Evolutionary conservation across 2,888 invertebrate species (phyloP), one percentile per base, ranked within the genome.

Genomic region (Stramonita haemastoma): DNA sequence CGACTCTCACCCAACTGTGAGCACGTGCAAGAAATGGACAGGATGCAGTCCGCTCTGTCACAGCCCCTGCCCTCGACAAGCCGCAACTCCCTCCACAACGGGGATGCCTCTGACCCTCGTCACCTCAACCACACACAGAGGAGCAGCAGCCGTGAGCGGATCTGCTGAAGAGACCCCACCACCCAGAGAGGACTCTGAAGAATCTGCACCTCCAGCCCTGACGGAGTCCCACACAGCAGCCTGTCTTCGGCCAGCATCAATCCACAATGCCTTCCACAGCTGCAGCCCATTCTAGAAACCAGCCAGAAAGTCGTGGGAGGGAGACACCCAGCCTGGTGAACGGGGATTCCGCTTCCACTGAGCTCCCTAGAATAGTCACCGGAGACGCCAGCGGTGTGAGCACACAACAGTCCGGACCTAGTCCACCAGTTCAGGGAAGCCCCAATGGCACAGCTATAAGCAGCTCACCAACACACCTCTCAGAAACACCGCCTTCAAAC

Each of bases 1-100:
- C 86, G 36, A 13, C 70, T 85, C 56, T 85, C 86, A 8, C 90
- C n/a, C 19, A 0, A 26, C 19, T 90, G 90, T 57, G 26, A 5
- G 19, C 87, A 87, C 81, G 60, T 90, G 70, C 70, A 26, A 34
- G 22, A 77, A 26, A 77, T 11, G 56, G 87, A 87, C 87, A 17
- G 70, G 36, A 34, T 36, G 46, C 29, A 60, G 36, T 13, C 77
- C 22, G 34, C 86, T 19, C 11, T 79, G 15, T 29, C 32, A 60
- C 60, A 17, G 5, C 77, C 15, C 46, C 46, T 46, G 46, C 11
- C 73, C 73, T 22, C n/a, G 2, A 2, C 29, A 73, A 26, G n/a
- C 81, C 32, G 17, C 32, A 32, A 32, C 77, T 32, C 77, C 5
- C 13, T 19, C 46, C 29, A 83, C 8, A 22, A 46, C 34, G 77